Evolutionary conservation across 2,888 invertebrate genomes (phyloP).

Genomic region (Pyrgus malvae): DNA sequence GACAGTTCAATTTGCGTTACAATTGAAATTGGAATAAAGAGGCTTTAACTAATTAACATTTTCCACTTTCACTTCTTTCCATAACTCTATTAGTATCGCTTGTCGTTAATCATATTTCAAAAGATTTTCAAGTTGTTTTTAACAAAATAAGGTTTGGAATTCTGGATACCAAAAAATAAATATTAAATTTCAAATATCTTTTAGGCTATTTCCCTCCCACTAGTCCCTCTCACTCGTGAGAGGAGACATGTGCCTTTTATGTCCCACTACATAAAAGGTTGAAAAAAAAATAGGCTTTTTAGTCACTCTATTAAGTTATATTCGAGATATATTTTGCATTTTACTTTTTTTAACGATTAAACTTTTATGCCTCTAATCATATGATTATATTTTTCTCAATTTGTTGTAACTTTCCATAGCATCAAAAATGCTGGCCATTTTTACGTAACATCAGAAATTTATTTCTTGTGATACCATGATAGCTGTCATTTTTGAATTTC

Average conservation of each 20-base stretch:
- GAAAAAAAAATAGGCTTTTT: no score
- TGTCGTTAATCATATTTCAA: no score
- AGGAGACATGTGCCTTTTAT: no score
- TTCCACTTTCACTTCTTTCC: slow-evolving; percentile 63
- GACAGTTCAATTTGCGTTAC: slow-evolving; percentile 50
- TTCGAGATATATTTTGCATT: no score
- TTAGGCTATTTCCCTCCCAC: no score
- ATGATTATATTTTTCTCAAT: slow-evolving; percentile 42
- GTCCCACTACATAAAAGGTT: no score
- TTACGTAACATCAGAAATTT: slow-evolving; percentile 30
- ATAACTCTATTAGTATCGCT: slow-evolving; percentile 19
- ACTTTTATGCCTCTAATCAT: not conserved
- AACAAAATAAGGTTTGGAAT: no score
- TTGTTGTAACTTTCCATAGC: slow-evolving; percentile 37
- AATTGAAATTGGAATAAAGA: slow-evolving; percentile 47
- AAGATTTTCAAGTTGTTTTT: no score
- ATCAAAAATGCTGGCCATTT: slow-evolving; percentile 16
- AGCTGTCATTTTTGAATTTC: not conserved
- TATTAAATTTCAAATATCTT: no score
- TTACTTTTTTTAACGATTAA: not conserved
- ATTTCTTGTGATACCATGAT: slow-evolving; percentile 2
- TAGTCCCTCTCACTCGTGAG: no score
- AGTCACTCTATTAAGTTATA: no score
- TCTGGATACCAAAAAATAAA: no score
- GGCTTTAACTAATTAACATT: slow-evolving; percentile 54